Evolutionary conservation across 2,888 invertebrate genomes (phyloP).

Genomic region (Stictocephala bisonia): DNA sequence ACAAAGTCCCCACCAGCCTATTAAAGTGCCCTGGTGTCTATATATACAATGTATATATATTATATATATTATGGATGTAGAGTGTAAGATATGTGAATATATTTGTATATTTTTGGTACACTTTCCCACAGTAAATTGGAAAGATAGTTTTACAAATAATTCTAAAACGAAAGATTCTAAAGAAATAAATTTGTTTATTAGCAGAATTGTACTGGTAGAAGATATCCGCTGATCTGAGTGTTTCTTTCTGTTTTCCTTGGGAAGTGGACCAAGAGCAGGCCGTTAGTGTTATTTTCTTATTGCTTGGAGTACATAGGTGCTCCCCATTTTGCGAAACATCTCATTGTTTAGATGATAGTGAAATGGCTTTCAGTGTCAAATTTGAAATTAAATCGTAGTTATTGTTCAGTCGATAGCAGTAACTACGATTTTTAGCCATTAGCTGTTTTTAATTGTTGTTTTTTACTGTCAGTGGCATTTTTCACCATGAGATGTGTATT

Average conservation of each 20-base stretch:
- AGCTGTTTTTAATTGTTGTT: slow-evolving; percentile 29
- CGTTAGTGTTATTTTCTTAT: slow-evolving; percentile 46
- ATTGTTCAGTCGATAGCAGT: not conserved
- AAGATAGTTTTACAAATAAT: slow-evolving; percentile 34
- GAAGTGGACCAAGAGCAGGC: slow-evolving; percentile 44
- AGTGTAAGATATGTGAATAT: slow-evolving; percentile 35
- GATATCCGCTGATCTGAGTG: slow-evolving; percentile 17
- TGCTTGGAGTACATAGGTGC: slow-evolving; percentile 47
- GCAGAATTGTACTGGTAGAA: slow-evolving; percentile 4
- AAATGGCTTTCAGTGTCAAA: slow-evolving; percentile 37
- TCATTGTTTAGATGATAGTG: slow-evolving; percentile 56
- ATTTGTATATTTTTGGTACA: slow-evolving; percentile 37
- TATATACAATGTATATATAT: slow-evolving; percentile 19
- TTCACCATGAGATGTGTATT: slow-evolving; percentile 35
- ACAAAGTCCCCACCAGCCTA: slow-evolving; percentile 5
- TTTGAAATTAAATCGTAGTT: slow-evolving; percentile 22
- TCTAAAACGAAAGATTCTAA: slow-evolving; percentile 36
- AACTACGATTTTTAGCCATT: slow-evolving; percentile 25
- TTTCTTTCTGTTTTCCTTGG: slow-evolving; percentile 28
- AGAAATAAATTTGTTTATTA: slow-evolving; percentile 14
- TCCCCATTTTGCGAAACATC: slow-evolving; percentile 51
- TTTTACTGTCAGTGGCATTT: not conserved
- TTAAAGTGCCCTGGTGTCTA: slow-evolving; percentile 39
- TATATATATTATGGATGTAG: slow-evolving; percentile 11
- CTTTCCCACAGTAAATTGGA: slow-evolving; percentile 35